phyloP scores from a whole-genome alignment of 2,113 vertebrate genomes.

The Tachysurus fulvidraco region DNA sequence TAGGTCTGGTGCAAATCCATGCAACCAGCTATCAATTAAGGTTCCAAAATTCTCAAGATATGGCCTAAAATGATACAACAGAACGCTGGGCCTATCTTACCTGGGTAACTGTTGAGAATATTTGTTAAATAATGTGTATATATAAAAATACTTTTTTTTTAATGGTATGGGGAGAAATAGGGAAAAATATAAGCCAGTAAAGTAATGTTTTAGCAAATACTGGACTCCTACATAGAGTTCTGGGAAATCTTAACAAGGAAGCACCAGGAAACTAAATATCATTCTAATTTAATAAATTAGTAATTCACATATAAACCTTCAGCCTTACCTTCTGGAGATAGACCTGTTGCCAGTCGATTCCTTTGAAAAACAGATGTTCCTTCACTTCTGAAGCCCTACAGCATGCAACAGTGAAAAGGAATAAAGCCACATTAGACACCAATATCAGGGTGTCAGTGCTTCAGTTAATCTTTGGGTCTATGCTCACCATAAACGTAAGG shows the following conservation, averaged over 20 bases:
- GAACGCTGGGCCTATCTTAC: not conserved
- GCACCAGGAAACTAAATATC: not conserved
- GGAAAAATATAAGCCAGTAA: not conserved
- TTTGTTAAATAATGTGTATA: not conserved
- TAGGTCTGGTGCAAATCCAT: not conserved
- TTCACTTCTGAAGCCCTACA: constrained; percentile 91
- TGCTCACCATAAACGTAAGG: not conserved
- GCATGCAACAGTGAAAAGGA: constrained; percentile 17
- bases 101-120: not conserved
- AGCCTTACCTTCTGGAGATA: constrained; percentile 91
- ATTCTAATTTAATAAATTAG: no score
- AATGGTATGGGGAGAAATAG: not conserved
- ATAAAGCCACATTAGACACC: not conserved
- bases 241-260: not conserved
- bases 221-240: not conserved
- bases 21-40: no score
- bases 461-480: not conserved
- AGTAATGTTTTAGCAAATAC: not conserved
- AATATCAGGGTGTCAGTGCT: constrained; percentile 57
- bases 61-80: no score
- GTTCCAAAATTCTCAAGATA: no score
- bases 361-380: constrained; percentile 91
- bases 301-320: not conserved
- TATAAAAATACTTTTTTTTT: not conserved
- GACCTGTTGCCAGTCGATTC: constrained; percentile 96